Percentiles rank a stretch among this genome's conserved stretches.
These are phyloP conservation scores for Ridgeia piscesae DNA, from an alignment of 1,140 invertebrate genomes.

Conservation along the genomic window DNA sequence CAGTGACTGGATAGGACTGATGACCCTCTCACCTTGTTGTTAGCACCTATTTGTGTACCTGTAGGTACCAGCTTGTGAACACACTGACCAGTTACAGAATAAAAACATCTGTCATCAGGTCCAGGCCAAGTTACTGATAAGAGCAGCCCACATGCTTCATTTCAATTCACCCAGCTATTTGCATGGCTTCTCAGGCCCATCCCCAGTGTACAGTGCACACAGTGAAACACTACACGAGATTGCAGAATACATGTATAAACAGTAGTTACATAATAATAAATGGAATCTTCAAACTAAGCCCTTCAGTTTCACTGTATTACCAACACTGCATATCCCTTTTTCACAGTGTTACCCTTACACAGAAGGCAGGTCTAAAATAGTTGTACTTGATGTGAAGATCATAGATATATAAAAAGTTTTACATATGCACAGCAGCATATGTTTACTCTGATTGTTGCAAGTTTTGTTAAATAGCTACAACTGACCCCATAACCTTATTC, in stretches of 20 bases:
- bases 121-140: neutral
- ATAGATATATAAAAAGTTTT: too few species aligned
- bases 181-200: neutral
- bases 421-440: too few species aligned
- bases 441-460: too few species aligned
- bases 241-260: neutral
- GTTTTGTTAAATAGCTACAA: too few species aligned
- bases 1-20: neutral
- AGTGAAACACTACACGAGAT: neutral
- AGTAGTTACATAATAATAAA: neutral
- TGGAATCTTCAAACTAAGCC: neutral
- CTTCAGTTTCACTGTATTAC: too few species aligned
- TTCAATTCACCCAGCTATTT: neutral
- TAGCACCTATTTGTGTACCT: neutral
- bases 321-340: too few species aligned
- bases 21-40: constrained; percentile 3
- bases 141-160: neutral
- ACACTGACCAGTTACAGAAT: neutral
- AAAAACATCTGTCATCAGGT: neutral
- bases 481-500: too few species aligned
- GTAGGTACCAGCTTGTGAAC: neutral
- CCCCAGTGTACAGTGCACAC: neutral
- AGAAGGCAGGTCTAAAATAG: too few species aligned
- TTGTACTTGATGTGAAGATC: too few species aligned
- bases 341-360: too few species aligned